Conservation (phyloP, 1,140 invertebrate genomes). For the Calephelis virginiensis region DNA sequence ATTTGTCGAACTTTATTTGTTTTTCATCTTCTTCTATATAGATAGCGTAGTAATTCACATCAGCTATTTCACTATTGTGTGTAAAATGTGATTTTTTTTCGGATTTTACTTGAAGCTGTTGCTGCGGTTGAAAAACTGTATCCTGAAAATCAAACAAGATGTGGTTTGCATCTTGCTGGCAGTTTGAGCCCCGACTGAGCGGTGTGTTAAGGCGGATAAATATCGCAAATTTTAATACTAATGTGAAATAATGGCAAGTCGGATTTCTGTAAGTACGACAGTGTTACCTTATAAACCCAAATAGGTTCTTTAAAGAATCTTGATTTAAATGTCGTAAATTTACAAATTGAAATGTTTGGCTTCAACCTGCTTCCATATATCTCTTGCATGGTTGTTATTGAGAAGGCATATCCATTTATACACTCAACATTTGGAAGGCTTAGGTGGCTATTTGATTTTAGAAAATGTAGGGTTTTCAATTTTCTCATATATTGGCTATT, state of each 20-base stretch:
- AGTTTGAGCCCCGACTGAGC: not conserved
- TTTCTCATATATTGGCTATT: not conserved
- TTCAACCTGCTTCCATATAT: not conserved
- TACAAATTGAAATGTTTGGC: not conserved
- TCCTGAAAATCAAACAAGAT: not conserved
- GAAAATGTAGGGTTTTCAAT: not conserved
- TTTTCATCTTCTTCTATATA: too few relatives aligned
- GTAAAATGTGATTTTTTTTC: not conserved
- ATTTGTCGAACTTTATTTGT: too few relatives aligned
- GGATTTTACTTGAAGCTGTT: not conserved
- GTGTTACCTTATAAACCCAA: not conserved
- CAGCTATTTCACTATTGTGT: too few relatives aligned
- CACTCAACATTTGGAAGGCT: not conserved
- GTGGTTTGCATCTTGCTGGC: not conserved
- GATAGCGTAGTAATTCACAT: too few relatives aligned
- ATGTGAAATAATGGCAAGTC: not conserved
- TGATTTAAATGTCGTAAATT: not conserved
- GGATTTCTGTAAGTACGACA: not conserved
- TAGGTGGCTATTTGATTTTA: not conserved
- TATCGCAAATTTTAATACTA: not conserved
- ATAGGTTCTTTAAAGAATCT: not conserved
- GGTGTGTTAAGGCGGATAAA: not conserved
- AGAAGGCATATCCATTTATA: not conserved
- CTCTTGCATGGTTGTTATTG: not conserved
- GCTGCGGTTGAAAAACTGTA: not conserved